Percentiles rank a stretch among this genome's conserved stretches.
Evolutionary conservation across 2,113 vertebrate genomes (phyloP).

Genomic region (Xiphias gladius): DNA sequence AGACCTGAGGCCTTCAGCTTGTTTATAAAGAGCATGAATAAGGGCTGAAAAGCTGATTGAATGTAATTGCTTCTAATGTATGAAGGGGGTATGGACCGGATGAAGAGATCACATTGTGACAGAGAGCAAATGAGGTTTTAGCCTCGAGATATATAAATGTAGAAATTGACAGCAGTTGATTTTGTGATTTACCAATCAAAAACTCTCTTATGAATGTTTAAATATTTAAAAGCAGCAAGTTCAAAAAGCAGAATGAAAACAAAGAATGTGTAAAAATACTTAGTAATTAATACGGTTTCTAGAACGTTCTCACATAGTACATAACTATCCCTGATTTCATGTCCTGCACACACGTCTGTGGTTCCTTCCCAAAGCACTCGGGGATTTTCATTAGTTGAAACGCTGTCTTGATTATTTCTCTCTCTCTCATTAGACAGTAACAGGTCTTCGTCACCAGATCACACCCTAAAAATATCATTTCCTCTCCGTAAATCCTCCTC

Average conservation of each 20-base stretch:
- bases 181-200: too few species aligned
- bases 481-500: constrained; percentile 53
- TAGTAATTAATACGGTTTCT: neutral
- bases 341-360: neutral
- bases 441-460: constrained; percentile 19
- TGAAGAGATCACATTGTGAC: neutral
- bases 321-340: neutral
- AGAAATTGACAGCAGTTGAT: neutral
- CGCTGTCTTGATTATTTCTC: neutral
- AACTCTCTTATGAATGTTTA: neutral
- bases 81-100: too few species aligned
- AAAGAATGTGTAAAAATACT: neutral
- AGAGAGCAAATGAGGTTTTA: neutral
- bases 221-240: neutral
- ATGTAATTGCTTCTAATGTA: too few species aligned
- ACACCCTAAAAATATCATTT: constrained; percentile 62
- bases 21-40: too few species aligned
- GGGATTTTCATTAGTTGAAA: neutral
- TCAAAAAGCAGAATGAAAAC: neutral
- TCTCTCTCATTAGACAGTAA: constrained; percentile 26
- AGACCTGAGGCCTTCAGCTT: neutral
- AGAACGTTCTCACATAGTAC: neutral
- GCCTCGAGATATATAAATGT: neutral
- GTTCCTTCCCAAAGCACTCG: constrained; percentile 3
- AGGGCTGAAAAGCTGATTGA: too few species aligned